Conservation (phyloP, 1,140 invertebrate species). For the Drosophila trapezifrons region DNA sequence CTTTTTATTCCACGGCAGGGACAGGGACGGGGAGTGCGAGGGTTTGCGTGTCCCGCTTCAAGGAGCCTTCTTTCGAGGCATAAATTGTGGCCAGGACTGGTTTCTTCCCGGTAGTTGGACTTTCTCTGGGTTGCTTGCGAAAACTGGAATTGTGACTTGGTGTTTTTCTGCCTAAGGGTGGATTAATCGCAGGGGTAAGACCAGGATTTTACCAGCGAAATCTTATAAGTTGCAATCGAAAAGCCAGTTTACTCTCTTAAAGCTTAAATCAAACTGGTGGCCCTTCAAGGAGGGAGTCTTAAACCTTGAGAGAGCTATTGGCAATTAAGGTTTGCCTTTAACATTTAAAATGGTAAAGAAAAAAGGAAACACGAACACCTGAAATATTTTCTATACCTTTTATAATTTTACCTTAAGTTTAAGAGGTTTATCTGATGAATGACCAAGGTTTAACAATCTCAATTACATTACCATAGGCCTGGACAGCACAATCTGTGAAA, state of each 20-base stretch:
- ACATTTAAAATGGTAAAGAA: not conserved
- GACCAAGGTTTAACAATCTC: too few relatives aligned
- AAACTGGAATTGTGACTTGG: slow-evolving; percentile 22
- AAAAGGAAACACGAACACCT: too few relatives aligned
- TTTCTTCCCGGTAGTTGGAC: slow-evolving; percentile 18
- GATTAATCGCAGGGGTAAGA: slow-evolving; percentile 18
- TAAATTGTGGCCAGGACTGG: slow-evolving; percentile 50
- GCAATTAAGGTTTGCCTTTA: not conserved
- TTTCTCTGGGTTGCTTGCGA: not conserved
- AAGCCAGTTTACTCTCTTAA: slow-evolving; percentile 8
- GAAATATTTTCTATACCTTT: too few relatives aligned
- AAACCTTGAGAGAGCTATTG: not conserved
- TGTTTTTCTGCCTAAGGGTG: slow-evolving; percentile 21
- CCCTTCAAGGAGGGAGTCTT: not conserved
- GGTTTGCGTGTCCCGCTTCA: slow-evolving; percentile 57
- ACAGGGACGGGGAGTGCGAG: slow-evolving; percentile 3
- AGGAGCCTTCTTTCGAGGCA: slow-evolving; percentile 34
- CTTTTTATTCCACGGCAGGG: slow-evolving; percentile 48
- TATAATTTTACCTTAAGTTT: not conserved
- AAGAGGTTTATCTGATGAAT: too few relatives aligned
- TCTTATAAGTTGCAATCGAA: slow-evolving; percentile 37
- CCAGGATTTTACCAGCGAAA: slow-evolving; percentile 7
- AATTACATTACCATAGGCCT: slow-evolving; percentile 15
- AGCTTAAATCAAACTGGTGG: not conserved
- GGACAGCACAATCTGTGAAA: slow-evolving; percentile 1